A percentile compares a stretch with the other conserved stretches of the same genome.
Conservation (phyloP, 2,113 vertebrate genomes). For the Meriones unguiculatus region DNA sequence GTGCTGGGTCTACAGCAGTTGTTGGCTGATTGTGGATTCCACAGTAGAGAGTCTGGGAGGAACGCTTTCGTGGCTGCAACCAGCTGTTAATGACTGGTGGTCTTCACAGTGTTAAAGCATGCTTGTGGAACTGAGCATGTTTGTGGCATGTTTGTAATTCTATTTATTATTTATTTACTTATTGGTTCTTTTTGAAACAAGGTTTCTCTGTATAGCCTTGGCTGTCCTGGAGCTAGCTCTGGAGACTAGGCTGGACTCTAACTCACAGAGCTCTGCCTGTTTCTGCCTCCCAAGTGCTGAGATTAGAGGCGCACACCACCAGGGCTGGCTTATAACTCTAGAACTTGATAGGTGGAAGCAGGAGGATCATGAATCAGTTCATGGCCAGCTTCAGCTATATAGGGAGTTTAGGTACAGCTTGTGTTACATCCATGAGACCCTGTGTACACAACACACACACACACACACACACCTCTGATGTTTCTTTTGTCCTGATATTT, state of each 20-base stretch:
- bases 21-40: background rate
- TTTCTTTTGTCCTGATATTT: slow-evolving; percentile 50
- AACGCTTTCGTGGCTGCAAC: background rate
- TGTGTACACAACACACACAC: background rate
- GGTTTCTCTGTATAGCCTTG: too few species aligned
- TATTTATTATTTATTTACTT: too few species aligned
- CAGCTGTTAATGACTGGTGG: slow-evolving; percentile 2
- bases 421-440: background rate
- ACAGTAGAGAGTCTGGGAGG: background rate
- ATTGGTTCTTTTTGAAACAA: too few species aligned
- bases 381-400: background rate
- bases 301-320: too few species aligned
- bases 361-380: background rate
- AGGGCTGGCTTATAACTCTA: background rate
- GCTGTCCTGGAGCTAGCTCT: too few species aligned
- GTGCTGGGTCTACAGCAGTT: background rate
- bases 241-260: too few species aligned
- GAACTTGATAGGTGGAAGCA: background rate
- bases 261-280: too few species aligned
- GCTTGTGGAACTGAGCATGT: background rate
- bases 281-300: too few species aligned
- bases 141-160: too few species aligned
- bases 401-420: background rate
- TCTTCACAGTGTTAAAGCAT: background rate
- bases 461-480: background rate